phyloP scores from a whole-genome alignment of 2,797 vertebrate genomes.

The Enteromius paludinosus region DNA sequence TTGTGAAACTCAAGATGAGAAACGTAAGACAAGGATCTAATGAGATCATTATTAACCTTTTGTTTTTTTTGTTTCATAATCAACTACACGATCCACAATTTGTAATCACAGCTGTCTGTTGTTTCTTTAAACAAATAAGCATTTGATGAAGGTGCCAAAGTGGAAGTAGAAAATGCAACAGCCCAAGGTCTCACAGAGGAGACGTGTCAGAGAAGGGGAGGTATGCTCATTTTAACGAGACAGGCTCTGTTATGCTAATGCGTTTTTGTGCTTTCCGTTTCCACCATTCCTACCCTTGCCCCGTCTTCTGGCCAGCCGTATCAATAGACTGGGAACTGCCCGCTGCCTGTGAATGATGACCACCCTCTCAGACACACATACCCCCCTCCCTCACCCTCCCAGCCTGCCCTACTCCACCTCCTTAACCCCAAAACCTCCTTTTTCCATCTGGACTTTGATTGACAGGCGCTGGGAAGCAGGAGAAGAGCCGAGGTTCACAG shows the following conservation, averaged over 20 bases:
- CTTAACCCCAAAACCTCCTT: constrained; percentile 63
- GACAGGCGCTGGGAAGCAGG: constrained; percentile 73
- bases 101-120: neutral
- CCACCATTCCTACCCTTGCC: constrained; percentile 42
- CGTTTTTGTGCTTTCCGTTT: constrained; percentile 51
- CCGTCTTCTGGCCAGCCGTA: constrained; percentile 46
- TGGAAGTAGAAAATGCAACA: constrained; percentile 45
- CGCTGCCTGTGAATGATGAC: constrained; percentile 52
- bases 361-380: constrained; percentile 41
- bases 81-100: neutral
- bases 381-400: constrained; percentile 28
- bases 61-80: neutral
- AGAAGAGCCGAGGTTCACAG: constrained; percentile 63
- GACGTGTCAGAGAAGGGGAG: constrained; percentile 46
- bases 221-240: constrained; percentile 63
- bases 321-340: constrained; percentile 62
- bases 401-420: constrained; percentile 52
- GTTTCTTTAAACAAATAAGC: constrained; percentile 26
- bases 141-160: constrained; percentile 40
- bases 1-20: constrained; percentile 2
- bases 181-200: constrained; percentile 57
- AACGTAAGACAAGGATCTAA: neutral
- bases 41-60: neutral
- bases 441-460: constrained; percentile 78
- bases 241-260: constrained; percentile 63